Evolutionary conservation across 2,888 invertebrate genomes (phyloP), one percentile per base, ranked within the genome.

Genomic region (Sminthurides aquaticus): DNA sequence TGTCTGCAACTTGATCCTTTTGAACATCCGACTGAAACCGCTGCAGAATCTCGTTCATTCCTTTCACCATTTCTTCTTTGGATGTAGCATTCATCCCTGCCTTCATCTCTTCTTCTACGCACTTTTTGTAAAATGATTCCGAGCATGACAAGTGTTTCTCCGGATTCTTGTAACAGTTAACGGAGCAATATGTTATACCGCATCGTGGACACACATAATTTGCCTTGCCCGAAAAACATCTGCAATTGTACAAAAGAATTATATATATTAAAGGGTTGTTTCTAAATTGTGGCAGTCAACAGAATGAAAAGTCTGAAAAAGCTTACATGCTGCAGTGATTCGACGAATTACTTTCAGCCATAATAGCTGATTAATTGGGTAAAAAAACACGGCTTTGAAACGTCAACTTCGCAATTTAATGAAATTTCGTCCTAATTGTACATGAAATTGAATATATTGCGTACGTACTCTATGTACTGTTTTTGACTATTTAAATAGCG

Each of bases 151-250:
- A 54, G 54, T 74, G 74, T 27, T 71, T 71, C 0, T 64, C 34
- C 49, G 65, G 67, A 62, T 69, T 62, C 57, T 67, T 65, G 68
- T 71, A 74, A 59, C 74, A 74, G 1, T 48, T 34, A 2, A 67
- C 28, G 2, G 74, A 74, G 49, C 74, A 74, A 52, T 73, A 74
- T 1, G 68, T 66, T 2, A 73, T 48, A n/a, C 71, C 71, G 67
- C 74, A 74, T 60, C 67, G 62, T 1, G 74, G 74, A 63, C 74
- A 74, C 24, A 70, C 18, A 62, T 74, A 74, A 22, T 71, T 71
- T 0, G 66, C 60, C 3, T 56, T 43, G 27, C 60, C 61, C 34
- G 58, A 28, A 5, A 66, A 63, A 54, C 72, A 73, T 62, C 72
- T 73, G 60, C 3, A 68, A 57, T 11, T 34, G 43, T 11, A 34